Percentiles rank a stretch among this genome's conserved stretches.
Conservation (phyloP, 2,888 invertebrate genomes). For the Cerceris ruficornis region DNA sequence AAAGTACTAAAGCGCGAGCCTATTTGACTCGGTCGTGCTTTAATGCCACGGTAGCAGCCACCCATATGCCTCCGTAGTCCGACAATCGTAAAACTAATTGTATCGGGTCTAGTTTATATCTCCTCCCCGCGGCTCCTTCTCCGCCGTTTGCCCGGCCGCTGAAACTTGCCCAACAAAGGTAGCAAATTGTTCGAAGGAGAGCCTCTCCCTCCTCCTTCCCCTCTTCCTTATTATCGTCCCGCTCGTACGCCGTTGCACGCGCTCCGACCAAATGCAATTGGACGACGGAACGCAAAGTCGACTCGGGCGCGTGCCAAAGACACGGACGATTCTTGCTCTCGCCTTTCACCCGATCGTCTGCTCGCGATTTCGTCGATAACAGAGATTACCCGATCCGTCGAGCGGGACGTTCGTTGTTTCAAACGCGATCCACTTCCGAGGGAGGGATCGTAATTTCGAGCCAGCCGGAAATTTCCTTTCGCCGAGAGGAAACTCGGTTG, state of each 20-base stretch:
- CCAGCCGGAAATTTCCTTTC: constrained; percentile 35
- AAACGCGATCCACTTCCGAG: constrained; percentile 36
- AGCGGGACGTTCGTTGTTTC: constrained; percentile 14
- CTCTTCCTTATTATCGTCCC: constrained; percentile 29
- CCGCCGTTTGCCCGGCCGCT: constrained; percentile 23
- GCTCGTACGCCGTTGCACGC: constrained; percentile 45
- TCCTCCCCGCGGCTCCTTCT: constrained; percentile 57
- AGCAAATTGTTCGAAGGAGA: constrained; percentile 67
- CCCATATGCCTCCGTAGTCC: constrained; percentile 63
- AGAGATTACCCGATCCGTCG: constrained; percentile 28
- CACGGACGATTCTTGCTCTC: constrained; percentile 24
- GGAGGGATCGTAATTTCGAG: constrained; percentile 39
- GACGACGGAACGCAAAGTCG: constrained; percentile 65
- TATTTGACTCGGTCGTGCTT: constrained; percentile 70
- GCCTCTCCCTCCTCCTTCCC: constrained; percentile 12
- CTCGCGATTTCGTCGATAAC: constrained; percentile 38
- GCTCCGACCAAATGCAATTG: constrained; percentile 60
- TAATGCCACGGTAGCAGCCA: constrained; percentile 70
- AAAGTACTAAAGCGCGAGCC: constrained; percentile 72
- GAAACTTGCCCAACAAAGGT: constrained; percentile 70
- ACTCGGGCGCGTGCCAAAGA: constrained; percentile 42
- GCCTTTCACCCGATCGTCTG: constrained; percentile 34
- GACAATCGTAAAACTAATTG: constrained; percentile 78
- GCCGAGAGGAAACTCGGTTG: constrained; percentile 31
- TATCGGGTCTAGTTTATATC: constrained; percentile 76